A percentile compares a stretch with the other conserved stretches of the same genome.
Conservation (phyloP, 2,888 invertebrate species). For the Tenthredo scrophulariae region DNA sequence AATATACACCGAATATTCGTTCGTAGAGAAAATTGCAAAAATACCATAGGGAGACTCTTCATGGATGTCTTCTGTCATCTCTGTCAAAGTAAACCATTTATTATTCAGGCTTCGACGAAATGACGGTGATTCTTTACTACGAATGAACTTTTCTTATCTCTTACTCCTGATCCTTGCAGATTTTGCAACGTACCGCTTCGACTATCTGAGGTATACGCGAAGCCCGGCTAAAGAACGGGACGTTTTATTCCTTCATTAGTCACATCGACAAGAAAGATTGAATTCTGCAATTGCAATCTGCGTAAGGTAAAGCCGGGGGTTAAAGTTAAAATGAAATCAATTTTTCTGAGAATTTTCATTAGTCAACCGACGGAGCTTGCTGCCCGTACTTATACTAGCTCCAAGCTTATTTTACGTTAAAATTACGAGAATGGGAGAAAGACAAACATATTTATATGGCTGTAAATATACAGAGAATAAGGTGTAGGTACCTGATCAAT, state of each 20-base stretch:
- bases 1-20: background rate
- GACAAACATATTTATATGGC: background rate
- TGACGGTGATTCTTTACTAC: conserved; percentile 22
- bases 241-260: conserved; percentile 75
- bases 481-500: conserved; percentile 25
- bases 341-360: conserved; percentile 63
- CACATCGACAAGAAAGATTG: conserved; percentile 72
- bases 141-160: conserved; percentile 34
- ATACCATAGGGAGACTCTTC: background rate
- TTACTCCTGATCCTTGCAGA: background rate
- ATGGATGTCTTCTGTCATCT: conserved; percentile 27
- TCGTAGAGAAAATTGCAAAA: background rate
- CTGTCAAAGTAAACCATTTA: conserved; percentile 27
- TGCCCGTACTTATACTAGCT: background rate
- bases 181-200: background rate
- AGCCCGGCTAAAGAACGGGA: conserved; percentile 46
- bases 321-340: conserved; percentile 58
- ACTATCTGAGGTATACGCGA: background rate
- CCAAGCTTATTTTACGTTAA: background rate
- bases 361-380: conserved; percentile 55
- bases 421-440: background rate
- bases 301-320: conserved; percentile 36
- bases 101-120: conserved; percentile 21
- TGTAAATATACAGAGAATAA: background rate
- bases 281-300: conserved; percentile 64